A percentile compares a stretch with the other conserved stretches of the same genome.
Evolutionary conservation across 2,888 invertebrate species (phyloP).

Genomic region (Hanleya hanleyi): DNA sequence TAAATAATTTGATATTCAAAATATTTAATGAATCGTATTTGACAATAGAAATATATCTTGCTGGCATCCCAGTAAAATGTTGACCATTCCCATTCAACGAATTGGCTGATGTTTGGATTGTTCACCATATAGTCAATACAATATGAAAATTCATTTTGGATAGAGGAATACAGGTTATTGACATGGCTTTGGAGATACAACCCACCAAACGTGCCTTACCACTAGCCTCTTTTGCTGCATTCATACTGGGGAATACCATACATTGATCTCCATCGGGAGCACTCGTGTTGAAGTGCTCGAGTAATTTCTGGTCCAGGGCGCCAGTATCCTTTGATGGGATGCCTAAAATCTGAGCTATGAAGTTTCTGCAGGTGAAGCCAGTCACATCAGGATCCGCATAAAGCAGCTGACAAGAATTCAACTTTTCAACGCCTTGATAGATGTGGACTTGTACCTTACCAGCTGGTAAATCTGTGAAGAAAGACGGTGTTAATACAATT

Average conservation of each 20-base stretch:
- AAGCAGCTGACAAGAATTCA: neutral
- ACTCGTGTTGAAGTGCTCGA: neutral
- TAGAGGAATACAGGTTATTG: no score
- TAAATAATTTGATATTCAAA: no score
- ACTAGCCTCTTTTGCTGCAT: no score
- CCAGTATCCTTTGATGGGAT: neutral
- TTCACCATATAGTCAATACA: no score
- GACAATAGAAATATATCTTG: no score
- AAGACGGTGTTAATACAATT: neutral
- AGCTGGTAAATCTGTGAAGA: neutral
- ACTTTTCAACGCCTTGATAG: neutral
- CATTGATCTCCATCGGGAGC: neutral
- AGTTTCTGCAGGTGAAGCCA: neutral
- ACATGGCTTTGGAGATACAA: no score
- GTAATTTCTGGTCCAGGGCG: neutral
- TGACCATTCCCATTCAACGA: no score
- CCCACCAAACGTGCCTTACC: no score
- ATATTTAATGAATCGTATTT: no score
- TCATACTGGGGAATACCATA: neutral
- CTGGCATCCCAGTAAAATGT: no score
- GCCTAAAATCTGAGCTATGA: neutral
- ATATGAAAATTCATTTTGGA: no score
- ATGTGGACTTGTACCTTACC: neutral
- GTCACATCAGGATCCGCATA: neutral
- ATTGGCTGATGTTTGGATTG: no score